Conservation (phyloP, 2,888 invertebrate species). For the Chorisops tibialis region DNA sequence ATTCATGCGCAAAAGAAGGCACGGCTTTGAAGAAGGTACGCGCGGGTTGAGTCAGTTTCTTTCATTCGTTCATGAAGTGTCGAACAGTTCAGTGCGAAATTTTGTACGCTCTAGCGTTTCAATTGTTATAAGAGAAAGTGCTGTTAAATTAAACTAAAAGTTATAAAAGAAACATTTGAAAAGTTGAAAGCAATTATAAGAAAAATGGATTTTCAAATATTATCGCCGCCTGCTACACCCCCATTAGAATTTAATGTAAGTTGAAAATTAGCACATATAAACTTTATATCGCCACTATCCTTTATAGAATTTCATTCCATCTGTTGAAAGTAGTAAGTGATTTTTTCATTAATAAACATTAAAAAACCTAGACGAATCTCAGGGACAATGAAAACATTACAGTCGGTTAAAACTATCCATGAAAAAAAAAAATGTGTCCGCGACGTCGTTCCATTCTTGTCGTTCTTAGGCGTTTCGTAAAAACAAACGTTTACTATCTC, state of each 20-base stretch:
- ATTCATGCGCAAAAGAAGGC: conserved; percentile 15
- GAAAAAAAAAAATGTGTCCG: conserved; percentile 18
- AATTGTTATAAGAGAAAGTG: conserved; percentile 30
- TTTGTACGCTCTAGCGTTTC: conserved; percentile 25
- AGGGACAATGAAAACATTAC: conserved; percentile 12
- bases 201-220: conserved; percentile 47
- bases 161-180: conserved; percentile 26
- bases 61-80: conserved; percentile 19
- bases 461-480: conserved; percentile 44
- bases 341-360: not conserved
- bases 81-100: conserved; percentile 15
- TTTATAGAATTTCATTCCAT: not conserved
- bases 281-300: not conserved
- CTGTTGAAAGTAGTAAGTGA: not conserved
- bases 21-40: conserved; percentile 10
- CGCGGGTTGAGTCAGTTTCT: not conserved
- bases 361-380: not conserved
- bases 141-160: conserved; percentile 32
- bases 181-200: conserved; percentile 27
- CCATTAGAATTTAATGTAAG: conserved; percentile 57
- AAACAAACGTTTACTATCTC: conserved; percentile 48
- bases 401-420: not conserved
- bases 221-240: conserved; percentile 70
- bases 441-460: conserved; percentile 37
- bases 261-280: conserved; percentile 28